phyloP scores from a whole-genome alignment of 2,888 invertebrate species.

The Tetanocera ferruginea region DNA sequence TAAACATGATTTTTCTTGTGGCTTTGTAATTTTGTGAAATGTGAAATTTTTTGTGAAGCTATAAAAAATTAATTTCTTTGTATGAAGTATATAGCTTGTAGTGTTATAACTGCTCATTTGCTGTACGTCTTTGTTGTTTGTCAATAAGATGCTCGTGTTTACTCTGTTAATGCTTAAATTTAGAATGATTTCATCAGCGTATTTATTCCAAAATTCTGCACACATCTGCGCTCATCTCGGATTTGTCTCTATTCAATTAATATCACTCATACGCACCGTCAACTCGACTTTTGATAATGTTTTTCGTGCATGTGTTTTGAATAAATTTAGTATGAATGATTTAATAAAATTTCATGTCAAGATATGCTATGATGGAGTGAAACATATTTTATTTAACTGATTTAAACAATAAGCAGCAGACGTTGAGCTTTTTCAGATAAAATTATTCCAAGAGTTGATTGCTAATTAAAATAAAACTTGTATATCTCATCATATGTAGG shows the following conservation, averaged over 20 bases:
- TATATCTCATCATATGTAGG: no score
- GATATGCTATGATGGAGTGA: no score
- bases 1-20: not conserved
- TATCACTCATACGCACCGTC: not conserved
- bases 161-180: not conserved
- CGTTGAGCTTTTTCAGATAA: no score
- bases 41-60: not conserved
- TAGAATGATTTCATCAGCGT: not conserved
- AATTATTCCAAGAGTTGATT: no score
- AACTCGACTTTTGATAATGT: no score
- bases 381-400: no score
- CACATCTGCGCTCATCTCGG: not conserved
- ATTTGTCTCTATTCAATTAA: slow-evolving; percentile 20
- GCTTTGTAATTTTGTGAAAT: not conserved
- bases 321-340: no score
- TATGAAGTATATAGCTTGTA: no score
- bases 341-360: no score
- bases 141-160: not conserved
- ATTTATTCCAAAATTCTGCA: not conserved
- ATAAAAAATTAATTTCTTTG: not conserved
- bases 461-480: no score
- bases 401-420: no score
- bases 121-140: not conserved
- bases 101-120: not conserved
- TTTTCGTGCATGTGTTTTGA: no score